These are phyloP conservation scores for Proteles cristata DNA, from an alignment of 2,113 vertebrate species.

Conservation along the genomic window DNA sequence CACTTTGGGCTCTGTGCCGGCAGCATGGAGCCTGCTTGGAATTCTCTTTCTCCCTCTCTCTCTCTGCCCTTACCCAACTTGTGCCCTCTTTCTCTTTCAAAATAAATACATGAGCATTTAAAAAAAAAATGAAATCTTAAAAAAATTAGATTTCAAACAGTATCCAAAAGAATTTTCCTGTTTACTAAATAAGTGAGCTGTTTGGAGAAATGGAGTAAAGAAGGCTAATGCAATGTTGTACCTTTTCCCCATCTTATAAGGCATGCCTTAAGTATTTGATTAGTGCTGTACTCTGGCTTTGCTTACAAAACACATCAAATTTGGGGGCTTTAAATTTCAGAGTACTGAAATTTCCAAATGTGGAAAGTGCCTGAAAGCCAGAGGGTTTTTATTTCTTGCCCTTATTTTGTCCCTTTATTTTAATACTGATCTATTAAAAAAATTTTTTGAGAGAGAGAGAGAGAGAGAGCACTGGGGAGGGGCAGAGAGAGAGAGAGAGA, in stretches of 20 bases:
- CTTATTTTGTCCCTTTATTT: slow-evolving; percentile 10
- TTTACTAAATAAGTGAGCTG: neutral
- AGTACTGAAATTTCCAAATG: neutral
- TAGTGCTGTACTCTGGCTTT: neutral
- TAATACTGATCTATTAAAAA: neutral
- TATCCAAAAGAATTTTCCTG: neutral
- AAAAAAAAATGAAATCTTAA: neutral
- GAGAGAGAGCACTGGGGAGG: too few relatives aligned
- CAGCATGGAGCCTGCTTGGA: too few relatives aligned
- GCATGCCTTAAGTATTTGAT: neutral
- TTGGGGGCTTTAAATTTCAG: neutral
- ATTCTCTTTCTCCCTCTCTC: too few relatives aligned
- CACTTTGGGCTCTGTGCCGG: too few relatives aligned
- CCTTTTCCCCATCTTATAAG: neutral
- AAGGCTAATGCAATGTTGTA: neutral
- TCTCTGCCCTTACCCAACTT: too few relatives aligned
- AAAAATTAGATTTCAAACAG: too few relatives aligned
- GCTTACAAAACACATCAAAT: neutral
- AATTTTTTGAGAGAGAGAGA: too few relatives aligned
- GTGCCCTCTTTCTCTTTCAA: too few relatives aligned
- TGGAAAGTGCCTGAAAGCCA: neutral
- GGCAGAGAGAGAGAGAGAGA: too few relatives aligned
- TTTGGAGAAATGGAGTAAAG: neutral
- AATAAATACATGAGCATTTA: too few relatives aligned
- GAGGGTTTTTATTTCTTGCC: neutral